Conservation (phyloP, 1,140 invertebrate genomes). For the Thrips palmi region DNA sequence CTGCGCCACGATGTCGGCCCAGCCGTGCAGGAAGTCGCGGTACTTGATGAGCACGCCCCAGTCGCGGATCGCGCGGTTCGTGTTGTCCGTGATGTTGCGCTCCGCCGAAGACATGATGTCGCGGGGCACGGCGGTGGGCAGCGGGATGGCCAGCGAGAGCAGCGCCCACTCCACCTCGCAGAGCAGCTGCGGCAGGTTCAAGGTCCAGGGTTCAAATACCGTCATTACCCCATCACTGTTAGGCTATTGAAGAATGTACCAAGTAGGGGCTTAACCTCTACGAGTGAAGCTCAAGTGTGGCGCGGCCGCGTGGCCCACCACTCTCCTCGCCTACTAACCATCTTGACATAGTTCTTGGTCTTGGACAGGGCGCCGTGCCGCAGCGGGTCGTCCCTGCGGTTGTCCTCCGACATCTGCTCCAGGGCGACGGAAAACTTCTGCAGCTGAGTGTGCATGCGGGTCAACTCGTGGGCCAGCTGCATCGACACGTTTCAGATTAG, state of each 20-base stretch:
- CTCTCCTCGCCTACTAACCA: conserved; percentile 11
- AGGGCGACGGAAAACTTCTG: conserved; percentile 28
- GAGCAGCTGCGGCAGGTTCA: conserved; percentile 17
- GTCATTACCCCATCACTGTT: background rate
- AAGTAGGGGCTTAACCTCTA: too few species aligned
- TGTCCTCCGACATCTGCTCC: conserved; percentile 24
- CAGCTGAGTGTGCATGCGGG: conserved; percentile 24
- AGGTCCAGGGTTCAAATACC: background rate
- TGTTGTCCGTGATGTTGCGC: conserved; percentile 22
- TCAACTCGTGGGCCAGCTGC: conserved; percentile 23
- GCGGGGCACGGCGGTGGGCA: conserved; percentile 20
- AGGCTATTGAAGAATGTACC: too few species aligned
- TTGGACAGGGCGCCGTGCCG: conserved; percentile 17
- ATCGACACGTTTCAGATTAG: conserved; percentile 13
- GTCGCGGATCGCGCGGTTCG: conserved; percentile 23
- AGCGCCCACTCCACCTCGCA: conserved; percentile 27
- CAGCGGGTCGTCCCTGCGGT: conserved; percentile 13
- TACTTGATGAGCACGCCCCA: conserved; percentile 28
- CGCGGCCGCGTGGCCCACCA: conserved; percentile 6
- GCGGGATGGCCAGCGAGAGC: conserved; percentile 14
- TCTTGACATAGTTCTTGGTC: conserved; percentile 20
- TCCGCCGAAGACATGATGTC: conserved; percentile 23
- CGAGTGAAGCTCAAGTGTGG: background rate
- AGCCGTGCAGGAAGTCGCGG: conserved; percentile 25
- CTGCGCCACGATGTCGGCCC: conserved; percentile 24